These are phyloP conservation scores for Agrochola lota DNA, from an alignment of 2,888 invertebrate species.

Conservation along the genomic window DNA sequence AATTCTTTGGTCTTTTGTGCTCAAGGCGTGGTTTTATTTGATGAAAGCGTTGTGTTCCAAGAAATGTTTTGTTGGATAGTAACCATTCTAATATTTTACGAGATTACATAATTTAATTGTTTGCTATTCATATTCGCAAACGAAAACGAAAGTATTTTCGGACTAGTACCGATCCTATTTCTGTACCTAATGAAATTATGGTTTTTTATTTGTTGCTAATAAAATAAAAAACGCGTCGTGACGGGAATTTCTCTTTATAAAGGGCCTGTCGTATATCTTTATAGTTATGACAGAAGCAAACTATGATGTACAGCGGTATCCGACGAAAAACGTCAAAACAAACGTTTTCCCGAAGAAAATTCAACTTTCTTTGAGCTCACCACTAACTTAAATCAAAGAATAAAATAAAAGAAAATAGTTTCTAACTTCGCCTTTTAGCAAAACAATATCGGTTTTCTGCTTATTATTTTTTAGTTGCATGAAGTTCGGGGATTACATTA, in stretches of 20 bases:
- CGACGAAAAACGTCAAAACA: slow-evolving; percentile 43
- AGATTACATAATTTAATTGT: neutral
- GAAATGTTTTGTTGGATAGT: slow-evolving; percentile 8
- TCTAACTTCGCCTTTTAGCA: slow-evolving; percentile 42
- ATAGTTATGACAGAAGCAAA: slow-evolving; percentile 51
- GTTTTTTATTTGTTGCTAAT: slow-evolving; percentile 13
- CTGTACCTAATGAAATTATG: neutral
- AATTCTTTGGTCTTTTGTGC: slow-evolving; percentile 37
- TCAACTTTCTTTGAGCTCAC: slow-evolving; percentile 49
- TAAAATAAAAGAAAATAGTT: slow-evolving; percentile 52
- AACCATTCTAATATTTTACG: neutral
- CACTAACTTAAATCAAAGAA: slow-evolving; percentile 57
- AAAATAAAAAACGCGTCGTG: slow-evolving; percentile 20
- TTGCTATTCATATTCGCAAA: neutral
- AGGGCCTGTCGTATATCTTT: slow-evolving; percentile 35
- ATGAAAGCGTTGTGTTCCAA: neutral
- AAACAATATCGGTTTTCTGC: slow-evolving; percentile 57
- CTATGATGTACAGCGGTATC: slow-evolving; percentile 52
- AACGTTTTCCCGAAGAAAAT: slow-evolving; percentile 49
- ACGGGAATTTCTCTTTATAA: slow-evolving; percentile 3
- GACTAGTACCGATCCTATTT: neutral
- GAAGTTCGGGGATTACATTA: slow-evolving; percentile 52
- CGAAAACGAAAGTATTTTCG: neutral
- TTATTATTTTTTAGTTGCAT: slow-evolving; percentile 53
- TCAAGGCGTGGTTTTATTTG: slow-evolving; percentile 12